Evolutionary conservation across 2,797 vertebrate genomes (phyloP).

Genomic region (Lepus townsendii): DNA sequence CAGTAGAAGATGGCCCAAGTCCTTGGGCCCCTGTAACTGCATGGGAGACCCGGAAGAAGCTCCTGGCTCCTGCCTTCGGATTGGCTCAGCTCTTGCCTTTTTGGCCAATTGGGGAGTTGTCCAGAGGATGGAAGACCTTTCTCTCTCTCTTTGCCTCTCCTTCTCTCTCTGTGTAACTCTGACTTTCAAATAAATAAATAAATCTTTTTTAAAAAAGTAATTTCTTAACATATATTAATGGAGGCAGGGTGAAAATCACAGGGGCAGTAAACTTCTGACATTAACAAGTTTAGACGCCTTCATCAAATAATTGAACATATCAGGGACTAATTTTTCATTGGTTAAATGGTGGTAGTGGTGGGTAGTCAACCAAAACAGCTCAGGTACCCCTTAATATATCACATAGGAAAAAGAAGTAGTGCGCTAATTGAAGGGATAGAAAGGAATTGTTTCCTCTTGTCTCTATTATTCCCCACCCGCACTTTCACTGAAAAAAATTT

Average conservation of each 20-base stretch:
- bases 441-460: neutral
- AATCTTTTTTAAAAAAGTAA: too few relatives aligned
- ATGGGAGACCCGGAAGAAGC: too few relatives aligned
- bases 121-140: too few relatives aligned
- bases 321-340: neutral
- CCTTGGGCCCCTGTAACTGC: too few relatives aligned
- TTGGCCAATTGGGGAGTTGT: too few relatives aligned
- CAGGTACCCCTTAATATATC: neutral
- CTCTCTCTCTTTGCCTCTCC: too few relatives aligned
- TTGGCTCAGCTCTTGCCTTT: too few relatives aligned
- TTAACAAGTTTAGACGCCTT: neutral
- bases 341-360: neutral
- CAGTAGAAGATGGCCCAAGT: too few relatives aligned
- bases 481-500: neutral
- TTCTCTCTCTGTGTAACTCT: too few relatives aligned
- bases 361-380: neutral
- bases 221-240: neutral
- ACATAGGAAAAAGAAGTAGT: neutral
- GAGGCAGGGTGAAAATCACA: neutral
- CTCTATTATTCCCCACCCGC: neutral
- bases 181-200: too few relatives aligned
- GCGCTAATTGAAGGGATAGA: neutral
- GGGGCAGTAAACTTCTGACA: neutral
- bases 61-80: too few relatives aligned
- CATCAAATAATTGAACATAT: conserved; percentile 35